Base-by-base conservation (phyloP, 1,140 invertebrate genomes). In the Pseudomyrmex concolor region DNA sequence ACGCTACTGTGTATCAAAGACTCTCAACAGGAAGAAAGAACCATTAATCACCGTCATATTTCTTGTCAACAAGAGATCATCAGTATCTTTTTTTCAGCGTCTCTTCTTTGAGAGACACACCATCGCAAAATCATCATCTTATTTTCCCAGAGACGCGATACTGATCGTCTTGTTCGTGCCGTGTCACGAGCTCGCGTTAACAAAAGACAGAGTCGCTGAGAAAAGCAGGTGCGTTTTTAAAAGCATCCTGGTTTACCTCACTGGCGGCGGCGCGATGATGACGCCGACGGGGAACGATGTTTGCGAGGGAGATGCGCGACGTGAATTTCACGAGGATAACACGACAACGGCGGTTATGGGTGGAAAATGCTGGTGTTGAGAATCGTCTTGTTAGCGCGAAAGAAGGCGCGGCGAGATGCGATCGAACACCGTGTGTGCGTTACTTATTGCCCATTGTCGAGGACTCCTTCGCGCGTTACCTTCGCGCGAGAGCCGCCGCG, bases 401-500 rank as follows among this genome's bases (percentile, higher is more conserved):
- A 55, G 84, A 85, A 73, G 67, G 60, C 67, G 78, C 51, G 25
- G 48, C 63, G 71, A 89, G 85, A 89, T 89, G 84, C 84, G 84
- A 85, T 89, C 76, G 76, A 67, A 34, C 76, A 43, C n/a, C 51
- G 54, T 48, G 84, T 76, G 83, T 82, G 68, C 59, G 82, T 89
- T 89, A 89, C 82, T 89, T 89, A 89, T 89, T 86, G 87, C 85
- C 88, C 71, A 89, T 89, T 89, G 88, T 89, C 86, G 71, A n/a
- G 54, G 68, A 45, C 59, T 17, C 62, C 15, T 34, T 64, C 71
- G 70, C 55, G 62, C 71, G 48, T 70, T 34, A 59, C 78, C 64
- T 72, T 83, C 59, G 55, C 72, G 59, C 66, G 66, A 48, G 71
- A 78, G 51, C 50, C 48, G 73, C 72, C 34, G n/a, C 62, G 15